phyloP scores from a whole-genome alignment of 2,797 vertebrate genomes.

The Coracias cyanogaster region DNA sequence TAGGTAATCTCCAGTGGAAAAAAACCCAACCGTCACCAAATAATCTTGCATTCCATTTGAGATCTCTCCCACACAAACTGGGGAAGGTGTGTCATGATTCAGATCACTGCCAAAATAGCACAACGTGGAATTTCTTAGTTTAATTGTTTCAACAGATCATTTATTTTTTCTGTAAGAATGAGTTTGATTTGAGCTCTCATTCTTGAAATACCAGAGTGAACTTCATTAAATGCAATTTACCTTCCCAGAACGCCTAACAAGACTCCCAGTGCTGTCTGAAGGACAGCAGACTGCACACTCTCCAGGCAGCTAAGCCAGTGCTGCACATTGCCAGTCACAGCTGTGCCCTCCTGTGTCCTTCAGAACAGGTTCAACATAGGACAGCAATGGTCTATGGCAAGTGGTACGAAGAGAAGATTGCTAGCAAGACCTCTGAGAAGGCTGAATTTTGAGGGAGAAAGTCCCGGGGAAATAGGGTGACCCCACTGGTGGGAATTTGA shows the following conservation, averaged over 20 bases:
- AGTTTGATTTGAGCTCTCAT: neutral
- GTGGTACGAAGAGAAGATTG: neutral
- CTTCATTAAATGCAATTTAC: neutral
- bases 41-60: conserved; percentile 52
- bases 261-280: neutral
- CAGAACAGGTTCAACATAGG: neutral
- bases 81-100: conserved; percentile 56
- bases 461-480: neutral
- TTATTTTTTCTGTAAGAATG: neutral
- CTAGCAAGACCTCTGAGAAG: neutral
- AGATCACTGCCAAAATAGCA: conserved; percentile 59
- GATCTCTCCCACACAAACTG: conserved; percentile 46
- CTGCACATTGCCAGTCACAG: accelerated
- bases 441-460: neutral
- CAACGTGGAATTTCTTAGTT: neutral
- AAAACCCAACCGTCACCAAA: neutral
- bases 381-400: neutral
- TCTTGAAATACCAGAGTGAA: neutral
- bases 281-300: neutral
- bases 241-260: neutral
- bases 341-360: neutral
- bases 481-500: neutral
- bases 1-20: conserved; percentile 16
- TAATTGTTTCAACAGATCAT: conserved; percentile 39
- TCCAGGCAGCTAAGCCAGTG: neutral